Percentiles rank a stretch among this genome's conserved stretches.
Conservation (phyloP, 2,113 vertebrate species). For the Syngnathus scovelli region DNA sequence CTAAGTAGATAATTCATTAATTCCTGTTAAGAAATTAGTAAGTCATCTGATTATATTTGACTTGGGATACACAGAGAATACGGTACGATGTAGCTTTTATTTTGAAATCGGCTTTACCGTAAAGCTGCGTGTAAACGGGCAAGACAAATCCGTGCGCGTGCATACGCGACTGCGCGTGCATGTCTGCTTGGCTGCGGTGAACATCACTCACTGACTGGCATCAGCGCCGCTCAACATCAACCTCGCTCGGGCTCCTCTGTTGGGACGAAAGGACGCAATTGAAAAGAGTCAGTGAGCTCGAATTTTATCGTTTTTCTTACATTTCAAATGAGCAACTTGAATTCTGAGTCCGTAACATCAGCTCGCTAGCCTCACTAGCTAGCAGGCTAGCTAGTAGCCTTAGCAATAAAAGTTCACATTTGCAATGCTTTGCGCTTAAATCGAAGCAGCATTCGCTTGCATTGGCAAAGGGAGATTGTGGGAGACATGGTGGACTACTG, state of each 20-base stretch:
- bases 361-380: not conserved
- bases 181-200: not conserved
- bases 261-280: not conserved
- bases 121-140: not conserved
- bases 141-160: not conserved
- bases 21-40: not conserved
- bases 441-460: not conserved
- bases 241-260: not conserved
- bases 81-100: not conserved
- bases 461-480: not conserved
- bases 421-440: not conserved
- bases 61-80: no score
- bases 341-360: not conserved
- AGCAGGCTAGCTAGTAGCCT: not conserved
- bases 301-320: not conserved
- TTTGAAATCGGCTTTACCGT: slow-evolving; percentile 4
- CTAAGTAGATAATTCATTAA: not conserved
- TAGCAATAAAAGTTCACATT: not conserved
- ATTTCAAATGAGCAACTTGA: not conserved
- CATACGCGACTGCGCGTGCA: no score
- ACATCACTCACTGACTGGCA: not conserved
- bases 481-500: not conserved
- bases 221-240: not conserved
- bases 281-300: not conserved
- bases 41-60: not conserved